A percentile compares a stretch with the other conserved stretches of the same genome.
phyloP scores from a whole-genome alignment of 2,113 vertebrate genomes.

The Nyctereutes procyonoides region DNA sequence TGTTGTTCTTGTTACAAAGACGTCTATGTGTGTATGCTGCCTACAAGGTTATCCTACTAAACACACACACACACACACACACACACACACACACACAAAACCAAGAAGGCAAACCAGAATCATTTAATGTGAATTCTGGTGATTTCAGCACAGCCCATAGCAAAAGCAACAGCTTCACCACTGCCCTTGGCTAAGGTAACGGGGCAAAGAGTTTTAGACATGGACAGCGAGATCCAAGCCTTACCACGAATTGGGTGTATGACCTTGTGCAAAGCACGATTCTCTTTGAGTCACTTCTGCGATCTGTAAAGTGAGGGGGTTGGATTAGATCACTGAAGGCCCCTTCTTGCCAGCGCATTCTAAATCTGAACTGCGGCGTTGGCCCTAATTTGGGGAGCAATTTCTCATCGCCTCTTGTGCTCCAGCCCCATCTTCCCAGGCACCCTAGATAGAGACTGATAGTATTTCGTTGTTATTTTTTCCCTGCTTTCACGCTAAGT shows the following conservation, averaged over 20 bases:
- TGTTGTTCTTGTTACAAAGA: background rate
- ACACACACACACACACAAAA: too few species aligned
- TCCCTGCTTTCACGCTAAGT: slow-evolving; percentile 54
- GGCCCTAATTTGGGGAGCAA: slow-evolving; percentile 67
- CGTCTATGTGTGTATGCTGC: background rate
- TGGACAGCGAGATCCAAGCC: background rate
- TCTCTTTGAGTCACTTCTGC: slow-evolving; percentile 56
- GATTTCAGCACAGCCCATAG: background rate
- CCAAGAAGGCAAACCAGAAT: background rate
- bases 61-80: too few species aligned
- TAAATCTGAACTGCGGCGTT: slow-evolving; percentile 30
- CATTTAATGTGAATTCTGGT: background rate
- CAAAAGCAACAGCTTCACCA: background rate
- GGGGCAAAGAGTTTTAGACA: background rate
- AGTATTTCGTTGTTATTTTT: slow-evolving; percentile 71
- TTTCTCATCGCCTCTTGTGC: slow-evolving; percentile 31
- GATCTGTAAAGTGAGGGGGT: slow-evolving; percentile 54
- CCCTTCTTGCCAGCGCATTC: slow-evolving; percentile 26
- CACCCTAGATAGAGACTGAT: slow-evolving; percentile 62
- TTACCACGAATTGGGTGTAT: background rate
- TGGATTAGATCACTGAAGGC: slow-evolving; percentile 47
- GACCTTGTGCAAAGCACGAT: slow-evolving; percentile 57
- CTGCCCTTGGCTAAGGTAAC: background rate
- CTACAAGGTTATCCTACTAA: background rate
- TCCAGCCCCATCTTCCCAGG: background rate